These are phyloP conservation scores for Semotilus atromaculatus DNA, from an alignment of 2,797 vertebrate species.

Conservation along the genomic window DNA sequence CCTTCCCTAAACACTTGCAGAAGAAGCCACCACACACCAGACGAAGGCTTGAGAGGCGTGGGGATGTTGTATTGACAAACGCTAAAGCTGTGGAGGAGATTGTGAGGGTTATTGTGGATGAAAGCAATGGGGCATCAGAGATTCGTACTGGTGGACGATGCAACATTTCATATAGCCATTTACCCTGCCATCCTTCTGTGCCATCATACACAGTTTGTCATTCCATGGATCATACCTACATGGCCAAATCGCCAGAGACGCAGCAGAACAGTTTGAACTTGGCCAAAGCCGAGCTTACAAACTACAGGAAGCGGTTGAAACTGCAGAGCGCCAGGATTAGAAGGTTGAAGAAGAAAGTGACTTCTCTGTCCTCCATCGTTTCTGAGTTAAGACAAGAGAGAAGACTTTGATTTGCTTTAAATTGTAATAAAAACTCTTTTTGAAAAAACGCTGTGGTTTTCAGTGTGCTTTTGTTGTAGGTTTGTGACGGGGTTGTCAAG, in stretches of 20 bases:
- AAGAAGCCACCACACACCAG: background rate
- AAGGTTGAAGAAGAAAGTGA: background rate
- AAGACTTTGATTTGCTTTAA: background rate
- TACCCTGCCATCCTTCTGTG: background rate
- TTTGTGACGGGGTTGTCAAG: background rate
- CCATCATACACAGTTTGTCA: background rate
- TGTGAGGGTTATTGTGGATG: background rate
- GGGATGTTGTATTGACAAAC: background rate
- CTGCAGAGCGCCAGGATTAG: background rate
- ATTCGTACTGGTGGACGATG: background rate
- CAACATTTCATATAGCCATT: background rate
- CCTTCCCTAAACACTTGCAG: background rate
- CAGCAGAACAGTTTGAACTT: background rate
- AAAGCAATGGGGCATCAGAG: background rate
- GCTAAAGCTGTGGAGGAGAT: background rate
- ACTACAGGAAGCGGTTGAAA: background rate
- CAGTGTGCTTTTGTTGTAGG: background rate
- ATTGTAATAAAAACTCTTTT: background rate
- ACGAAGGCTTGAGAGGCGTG: background rate
- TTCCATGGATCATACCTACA: background rate
- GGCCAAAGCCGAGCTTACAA: background rate
- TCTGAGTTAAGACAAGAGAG: background rate
- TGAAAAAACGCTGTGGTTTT: background rate
- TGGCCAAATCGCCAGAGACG: background rate
- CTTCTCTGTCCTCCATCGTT: background rate